phyloP scores from a whole-genome alignment of 2,888 invertebrate genomes.

The Lumbricus terrestris region DNA sequence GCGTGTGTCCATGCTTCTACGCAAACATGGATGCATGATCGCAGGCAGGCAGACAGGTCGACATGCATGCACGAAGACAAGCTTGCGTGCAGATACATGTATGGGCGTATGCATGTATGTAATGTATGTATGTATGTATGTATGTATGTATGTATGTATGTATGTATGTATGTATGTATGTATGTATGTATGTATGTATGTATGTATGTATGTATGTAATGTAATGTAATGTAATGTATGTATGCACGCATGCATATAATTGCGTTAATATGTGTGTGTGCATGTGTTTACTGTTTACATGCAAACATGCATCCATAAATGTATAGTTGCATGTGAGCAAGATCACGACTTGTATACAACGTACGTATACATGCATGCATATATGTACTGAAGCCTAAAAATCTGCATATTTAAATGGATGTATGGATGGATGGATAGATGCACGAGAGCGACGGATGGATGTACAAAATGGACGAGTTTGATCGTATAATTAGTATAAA shows the following conservation, averaged over 20 bases:
- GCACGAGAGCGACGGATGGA: too few relatives aligned
- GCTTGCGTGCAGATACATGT: too few relatives aligned
- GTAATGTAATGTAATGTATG: too few relatives aligned
- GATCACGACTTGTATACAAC: too few relatives aligned
- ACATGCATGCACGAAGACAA: not conserved
- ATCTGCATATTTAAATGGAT: not conserved
- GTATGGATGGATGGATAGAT: not conserved
- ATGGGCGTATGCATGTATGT: too few relatives aligned
- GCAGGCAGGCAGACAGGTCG: not conserved
- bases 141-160: not conserved
- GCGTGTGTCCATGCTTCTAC: not conserved
- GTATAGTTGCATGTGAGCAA: not conserved
- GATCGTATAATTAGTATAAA: not conserved
- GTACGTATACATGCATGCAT: too few relatives aligned
- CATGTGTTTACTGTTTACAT: too few relatives aligned
- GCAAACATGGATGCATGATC: not conserved
- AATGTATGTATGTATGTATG: not conserved
- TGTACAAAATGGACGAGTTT: not conserved
- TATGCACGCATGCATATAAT: too few relatives aligned
- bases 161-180: slow-evolving; percentile 15
- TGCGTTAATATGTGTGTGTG: too few relatives aligned
- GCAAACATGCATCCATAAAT: not conserved
- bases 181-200: slow-evolving; percentile 17
- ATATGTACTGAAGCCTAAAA: too few relatives aligned
- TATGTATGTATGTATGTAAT: too few relatives aligned